phyloP scores from a whole-genome alignment of 64 coral and sea anemone species.

The Montipora cactus region DNA sequence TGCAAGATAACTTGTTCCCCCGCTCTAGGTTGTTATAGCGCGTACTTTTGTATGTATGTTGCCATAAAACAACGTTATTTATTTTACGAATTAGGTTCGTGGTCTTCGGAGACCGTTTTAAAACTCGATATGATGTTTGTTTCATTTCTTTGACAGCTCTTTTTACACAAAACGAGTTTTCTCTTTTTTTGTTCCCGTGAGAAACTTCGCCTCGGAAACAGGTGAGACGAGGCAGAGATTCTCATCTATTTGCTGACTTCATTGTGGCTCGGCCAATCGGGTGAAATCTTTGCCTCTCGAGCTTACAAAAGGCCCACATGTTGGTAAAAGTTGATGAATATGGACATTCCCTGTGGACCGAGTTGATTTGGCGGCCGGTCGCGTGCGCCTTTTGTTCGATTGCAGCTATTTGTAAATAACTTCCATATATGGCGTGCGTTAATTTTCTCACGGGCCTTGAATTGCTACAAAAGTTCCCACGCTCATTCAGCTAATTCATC shows the following conservation, averaged over 20 bases:
- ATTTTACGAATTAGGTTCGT: background rate
- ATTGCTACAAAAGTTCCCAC: slow-evolving; percentile 98
- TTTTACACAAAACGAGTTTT: background rate
- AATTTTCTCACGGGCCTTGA: slow-evolving; percentile 98
- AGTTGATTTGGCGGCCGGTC: slow-evolving; percentile 82
- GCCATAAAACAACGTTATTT: too few species aligned
- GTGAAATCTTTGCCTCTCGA: slow-evolving; percentile 43
- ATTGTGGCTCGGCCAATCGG: slow-evolving; percentile 77
- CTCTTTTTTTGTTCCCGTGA: slow-evolving; percentile 71
- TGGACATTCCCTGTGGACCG: slow-evolving; percentile 73
- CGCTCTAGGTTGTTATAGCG: too few species aligned
- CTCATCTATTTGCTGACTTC: slow-evolving; percentile 72
- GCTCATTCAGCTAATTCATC: slow-evolving; percentile 77
- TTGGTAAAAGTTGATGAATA: slow-evolving; percentile 70
- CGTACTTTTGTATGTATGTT: too few species aligned
- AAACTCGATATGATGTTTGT: slow-evolving; percentile 1
- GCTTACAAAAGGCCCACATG: slow-evolving; percentile 84
- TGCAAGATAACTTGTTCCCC: too few species aligned
- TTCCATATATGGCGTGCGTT: slow-evolving; percentile 95
- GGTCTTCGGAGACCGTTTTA: background rate
- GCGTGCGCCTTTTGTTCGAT: slow-evolving; percentile 90
- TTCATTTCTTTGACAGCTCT: background rate
- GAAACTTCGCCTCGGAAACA: slow-evolving; percentile 72
- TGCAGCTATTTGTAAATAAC: slow-evolving; percentile 85
- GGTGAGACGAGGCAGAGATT: slow-evolving; percentile 72